Conservation (phyloP, 2,797 vertebrate species). For the Muscicapa striata region DNA sequence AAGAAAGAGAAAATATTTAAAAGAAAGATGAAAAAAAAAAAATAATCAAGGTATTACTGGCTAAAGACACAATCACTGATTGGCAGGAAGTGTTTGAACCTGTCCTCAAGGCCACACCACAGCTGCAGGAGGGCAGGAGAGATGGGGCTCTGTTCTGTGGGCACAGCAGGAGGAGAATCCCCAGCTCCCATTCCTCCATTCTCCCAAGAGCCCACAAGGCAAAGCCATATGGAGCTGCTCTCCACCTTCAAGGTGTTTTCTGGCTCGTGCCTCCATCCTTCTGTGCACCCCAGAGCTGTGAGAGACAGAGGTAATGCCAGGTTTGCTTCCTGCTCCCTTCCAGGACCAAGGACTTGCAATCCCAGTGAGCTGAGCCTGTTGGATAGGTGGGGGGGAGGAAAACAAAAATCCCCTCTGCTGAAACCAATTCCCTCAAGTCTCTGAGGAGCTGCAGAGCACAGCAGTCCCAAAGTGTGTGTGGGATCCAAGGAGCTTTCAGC, state of each 20-base stretch:
- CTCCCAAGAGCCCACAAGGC: background rate
- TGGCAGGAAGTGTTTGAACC: background rate
- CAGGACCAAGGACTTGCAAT: background rate
- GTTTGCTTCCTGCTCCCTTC: background rate
- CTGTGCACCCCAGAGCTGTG: background rate
- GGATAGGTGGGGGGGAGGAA: fast-evolving
- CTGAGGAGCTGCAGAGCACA: background rate
- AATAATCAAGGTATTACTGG: background rate
- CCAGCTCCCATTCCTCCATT: background rate
- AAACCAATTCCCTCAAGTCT: background rate
- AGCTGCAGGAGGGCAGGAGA: background rate
- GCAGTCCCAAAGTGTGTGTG: background rate
- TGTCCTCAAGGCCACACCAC: background rate
- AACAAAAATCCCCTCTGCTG: background rate
- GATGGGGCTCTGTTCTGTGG: background rate
- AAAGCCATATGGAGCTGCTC: background rate
- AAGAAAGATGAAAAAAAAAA: fast-evolving
- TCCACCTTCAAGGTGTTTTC: background rate
- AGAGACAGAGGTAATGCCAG: background rate
- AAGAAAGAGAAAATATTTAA: fast-evolving
- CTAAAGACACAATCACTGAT: fast-evolving
- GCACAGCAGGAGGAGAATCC: background rate
- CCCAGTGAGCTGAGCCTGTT: background rate
- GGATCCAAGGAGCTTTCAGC: background rate
- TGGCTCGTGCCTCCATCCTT: fast-evolving